Evolutionary conservation across 2,113 vertebrate species (phyloP).

Genomic region (Epinephelus moara): DNA sequence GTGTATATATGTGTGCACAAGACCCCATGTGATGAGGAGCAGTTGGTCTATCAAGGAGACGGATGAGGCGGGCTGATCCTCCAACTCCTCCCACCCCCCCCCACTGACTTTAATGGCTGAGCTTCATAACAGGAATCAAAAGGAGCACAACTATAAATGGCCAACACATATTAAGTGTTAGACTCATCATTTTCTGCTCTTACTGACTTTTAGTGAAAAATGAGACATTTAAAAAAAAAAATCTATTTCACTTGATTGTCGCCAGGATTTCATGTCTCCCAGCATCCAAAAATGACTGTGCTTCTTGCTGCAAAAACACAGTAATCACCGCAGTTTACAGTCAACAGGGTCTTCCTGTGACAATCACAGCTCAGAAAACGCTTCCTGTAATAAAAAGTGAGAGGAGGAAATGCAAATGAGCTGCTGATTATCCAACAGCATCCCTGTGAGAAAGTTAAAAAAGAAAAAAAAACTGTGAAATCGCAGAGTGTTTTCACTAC

Average conservation of each 20-base stretch:
- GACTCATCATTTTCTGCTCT: not conserved
- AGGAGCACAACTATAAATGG: slow-evolving; percentile 8
- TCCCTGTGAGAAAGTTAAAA: not conserved
- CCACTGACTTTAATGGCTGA: slow-evolving; percentile 44
- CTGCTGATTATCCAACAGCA: slow-evolving; percentile 25
- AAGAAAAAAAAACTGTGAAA: not conserved
- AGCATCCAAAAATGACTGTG: not conserved
- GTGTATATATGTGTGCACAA: slow-evolving; percentile 8
- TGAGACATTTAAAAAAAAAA: not conserved
- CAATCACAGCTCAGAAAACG: slow-evolving; percentile 31
- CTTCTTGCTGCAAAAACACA: not conserved
- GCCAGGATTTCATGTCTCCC: not conserved
- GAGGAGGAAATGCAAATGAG: slow-evolving; percentile 19
- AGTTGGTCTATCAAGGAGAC: slow-evolving; percentile 70
- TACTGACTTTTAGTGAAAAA: not conserved
- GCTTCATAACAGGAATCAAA: slow-evolving; percentile 44
- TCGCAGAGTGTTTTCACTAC: not conserved
- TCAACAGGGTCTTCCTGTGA: slow-evolving; percentile 16
- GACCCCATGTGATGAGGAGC: slow-evolving; percentile 68
- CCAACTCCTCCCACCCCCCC: slow-evolving; percentile 13
- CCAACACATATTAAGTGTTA: not conserved
- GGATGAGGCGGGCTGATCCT: slow-evolving; percentile 54
- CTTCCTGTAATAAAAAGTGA: slow-evolving; percentile 1
- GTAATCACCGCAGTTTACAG: slow-evolving; percentile 1
- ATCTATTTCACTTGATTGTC: not conserved